Conservation (phyloP, 2,113 vertebrate species). For the Periophthalmus modestus region DNA sequence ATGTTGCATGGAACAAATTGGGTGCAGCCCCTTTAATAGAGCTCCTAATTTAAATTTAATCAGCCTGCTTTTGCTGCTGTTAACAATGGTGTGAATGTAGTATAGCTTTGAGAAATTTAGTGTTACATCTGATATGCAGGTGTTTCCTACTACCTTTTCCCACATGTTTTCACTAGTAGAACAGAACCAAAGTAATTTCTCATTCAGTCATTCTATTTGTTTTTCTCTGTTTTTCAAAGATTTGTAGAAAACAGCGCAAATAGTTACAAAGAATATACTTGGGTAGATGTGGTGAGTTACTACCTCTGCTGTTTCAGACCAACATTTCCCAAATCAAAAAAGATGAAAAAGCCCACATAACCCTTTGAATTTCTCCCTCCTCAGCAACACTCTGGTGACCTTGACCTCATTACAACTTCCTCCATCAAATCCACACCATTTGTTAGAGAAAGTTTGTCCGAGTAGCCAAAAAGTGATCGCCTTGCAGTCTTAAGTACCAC, state of each 20-base stretch:
- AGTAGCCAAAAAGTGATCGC: conserved; percentile 37
- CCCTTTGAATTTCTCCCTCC: conserved; percentile 18
- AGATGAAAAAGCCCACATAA: conserved; percentile 15
- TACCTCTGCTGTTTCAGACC: conserved; percentile 31
- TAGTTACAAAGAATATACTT: not conserved
- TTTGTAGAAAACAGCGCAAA: not conserved
- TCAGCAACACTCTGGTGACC: conserved; percentile 6
- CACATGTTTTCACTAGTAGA: no score
- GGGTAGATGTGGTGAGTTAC: conserved; percentile 5
- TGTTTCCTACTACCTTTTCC: no score
- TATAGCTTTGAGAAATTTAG: no score
- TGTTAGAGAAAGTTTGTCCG: conserved; percentile 8
- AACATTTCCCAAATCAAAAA: conserved; percentile 55
- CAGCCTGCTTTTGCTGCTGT: no score
- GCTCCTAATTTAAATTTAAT: no score
- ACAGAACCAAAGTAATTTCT: no score
- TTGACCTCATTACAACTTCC: conserved; percentile 32
- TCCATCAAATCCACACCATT: conserved; percentile 18
- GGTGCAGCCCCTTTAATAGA: no score
- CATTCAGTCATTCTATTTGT: no score
- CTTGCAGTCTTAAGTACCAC: conserved; percentile 11
- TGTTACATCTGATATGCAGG: no score
- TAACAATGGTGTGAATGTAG: no score
- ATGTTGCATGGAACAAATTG: no score
- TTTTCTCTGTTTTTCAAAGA: not conserved